Evolutionary conservation across 2,113 vertebrate species (phyloP).

Genomic region (Elephas maximus): DNA sequence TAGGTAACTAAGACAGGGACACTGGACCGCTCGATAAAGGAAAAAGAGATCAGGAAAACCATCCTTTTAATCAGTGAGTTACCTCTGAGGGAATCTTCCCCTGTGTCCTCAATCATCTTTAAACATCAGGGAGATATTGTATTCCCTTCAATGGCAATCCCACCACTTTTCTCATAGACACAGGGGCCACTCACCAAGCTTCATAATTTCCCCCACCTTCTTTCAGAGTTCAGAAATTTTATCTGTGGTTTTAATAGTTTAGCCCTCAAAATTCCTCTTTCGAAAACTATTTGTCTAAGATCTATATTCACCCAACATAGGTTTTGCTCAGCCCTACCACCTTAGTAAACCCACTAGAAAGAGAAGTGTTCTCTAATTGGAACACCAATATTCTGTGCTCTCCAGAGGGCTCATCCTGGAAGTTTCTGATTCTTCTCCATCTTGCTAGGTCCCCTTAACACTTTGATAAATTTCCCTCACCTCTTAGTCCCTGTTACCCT

Average conservation of each 20-base stretch:
- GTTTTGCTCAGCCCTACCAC: not conserved
- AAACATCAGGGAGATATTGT: not conserved
- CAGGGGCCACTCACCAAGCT: not conserved
- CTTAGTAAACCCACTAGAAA: not conserved
- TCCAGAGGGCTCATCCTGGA: not conserved
- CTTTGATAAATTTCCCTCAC: too few species aligned
- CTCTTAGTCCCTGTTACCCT: too few species aligned
- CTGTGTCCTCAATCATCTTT: not conserved
- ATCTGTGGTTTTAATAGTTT: not conserved
- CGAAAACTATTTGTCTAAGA: not conserved
- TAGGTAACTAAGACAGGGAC: not conserved
- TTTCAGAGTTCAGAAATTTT: not conserved
- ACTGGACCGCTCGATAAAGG: not conserved
- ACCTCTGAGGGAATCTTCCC: not conserved
- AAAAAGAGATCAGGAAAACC: not conserved
- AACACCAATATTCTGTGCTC: not conserved
- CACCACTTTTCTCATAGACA: not conserved
- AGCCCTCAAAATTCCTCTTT: too few species aligned
- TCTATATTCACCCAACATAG: not conserved
- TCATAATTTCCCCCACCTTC: not conserved
- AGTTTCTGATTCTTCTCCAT: too few species aligned
- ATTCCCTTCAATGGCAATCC: not conserved
- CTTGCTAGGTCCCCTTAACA: not conserved
- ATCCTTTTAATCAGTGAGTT: not conserved
- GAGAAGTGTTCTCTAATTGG: not conserved